phyloP scores from a whole-genome alignment of 2,113 vertebrate species.

The Dipodomys merriami region DNA sequence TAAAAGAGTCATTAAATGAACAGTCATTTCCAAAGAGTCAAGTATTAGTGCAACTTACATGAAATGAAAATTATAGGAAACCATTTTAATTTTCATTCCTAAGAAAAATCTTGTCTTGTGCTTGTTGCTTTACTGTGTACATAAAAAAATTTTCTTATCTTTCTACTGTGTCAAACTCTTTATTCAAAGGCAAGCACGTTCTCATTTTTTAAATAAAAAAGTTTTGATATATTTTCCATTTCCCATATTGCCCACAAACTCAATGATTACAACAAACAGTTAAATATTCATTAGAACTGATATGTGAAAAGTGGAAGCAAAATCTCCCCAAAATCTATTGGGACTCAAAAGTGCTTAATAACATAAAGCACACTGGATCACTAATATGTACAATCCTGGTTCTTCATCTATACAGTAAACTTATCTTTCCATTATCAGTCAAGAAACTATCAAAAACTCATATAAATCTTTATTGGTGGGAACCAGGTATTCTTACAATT shows the following conservation, averaged over 20 bases:
- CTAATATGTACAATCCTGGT: neutral
- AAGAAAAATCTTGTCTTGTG: neutral
- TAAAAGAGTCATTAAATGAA: neutral
- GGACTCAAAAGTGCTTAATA: neutral
- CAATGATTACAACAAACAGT: neutral
- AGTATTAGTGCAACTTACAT: slow-evolving; percentile 24
- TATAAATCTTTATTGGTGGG: neutral
- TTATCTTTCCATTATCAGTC: neutral
- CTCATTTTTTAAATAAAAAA: neutral
- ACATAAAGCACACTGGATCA: neutral
- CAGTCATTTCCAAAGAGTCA: neutral
- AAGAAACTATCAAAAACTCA: neutral
- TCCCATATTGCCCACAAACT: neutral
- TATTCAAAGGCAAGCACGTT: neutral
- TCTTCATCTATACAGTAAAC: neutral
- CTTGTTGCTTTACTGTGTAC: neutral
- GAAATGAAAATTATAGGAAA: neutral
- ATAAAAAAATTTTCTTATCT: slow-evolving; percentile 31
- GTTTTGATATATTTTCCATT: neutral
- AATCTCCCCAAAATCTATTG: neutral
- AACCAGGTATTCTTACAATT: neutral
- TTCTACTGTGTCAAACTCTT: neutral
- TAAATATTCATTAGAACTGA: neutral
- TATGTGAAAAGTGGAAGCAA: neutral
- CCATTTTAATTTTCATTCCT: neutral